Evolutionary conservation across 2,113 vertebrate species (phyloP).

Genomic region (Pluvianellus socialis): DNA sequence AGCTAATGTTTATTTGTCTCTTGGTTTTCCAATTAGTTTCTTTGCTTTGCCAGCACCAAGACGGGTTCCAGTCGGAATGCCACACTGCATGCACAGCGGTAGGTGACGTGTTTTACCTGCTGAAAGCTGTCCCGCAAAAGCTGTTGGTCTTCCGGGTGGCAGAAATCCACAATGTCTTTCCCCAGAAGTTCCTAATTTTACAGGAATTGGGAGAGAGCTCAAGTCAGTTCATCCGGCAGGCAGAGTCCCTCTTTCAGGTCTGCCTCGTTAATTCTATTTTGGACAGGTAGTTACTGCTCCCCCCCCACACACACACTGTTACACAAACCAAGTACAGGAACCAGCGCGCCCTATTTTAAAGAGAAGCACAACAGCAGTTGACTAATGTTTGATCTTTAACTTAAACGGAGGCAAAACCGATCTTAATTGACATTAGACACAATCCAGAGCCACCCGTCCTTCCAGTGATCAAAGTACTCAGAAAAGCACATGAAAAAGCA

Average conservation of each 20-base stretch:
- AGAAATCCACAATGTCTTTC: slow-evolving; percentile 92
- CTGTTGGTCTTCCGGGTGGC: slow-evolving; percentile 93
- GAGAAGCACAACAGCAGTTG: background rate
- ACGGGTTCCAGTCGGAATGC: background rate
- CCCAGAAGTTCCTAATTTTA: slow-evolving; percentile 88
- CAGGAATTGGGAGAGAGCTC: background rate
- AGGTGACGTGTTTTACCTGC: slow-evolving; percentile 77
- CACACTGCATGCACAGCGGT: background rate
- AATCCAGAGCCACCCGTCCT: background rate
- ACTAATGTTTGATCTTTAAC: background rate
- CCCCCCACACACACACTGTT: background rate
- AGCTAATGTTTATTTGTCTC: background rate
- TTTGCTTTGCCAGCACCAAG: background rate
- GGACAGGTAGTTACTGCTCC: background rate
- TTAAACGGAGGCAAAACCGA: background rate
- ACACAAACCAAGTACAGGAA: background rate
- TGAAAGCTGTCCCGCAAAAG: slow-evolving; percentile 94
- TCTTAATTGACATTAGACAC: background rate
- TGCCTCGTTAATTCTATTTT: background rate
- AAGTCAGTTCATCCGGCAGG: background rate
- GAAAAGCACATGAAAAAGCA: background rate
- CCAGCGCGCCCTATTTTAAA: background rate
- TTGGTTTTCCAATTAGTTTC: background rate
- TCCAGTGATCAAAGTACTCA: background rate
- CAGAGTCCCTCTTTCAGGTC: background rate